Percentiles rank a stretch among this genome's conserved stretches.
Evolutionary conservation across 2,113 vertebrate genomes (phyloP).

Genomic region (Tympanuchus pallidicinctus): DNA sequence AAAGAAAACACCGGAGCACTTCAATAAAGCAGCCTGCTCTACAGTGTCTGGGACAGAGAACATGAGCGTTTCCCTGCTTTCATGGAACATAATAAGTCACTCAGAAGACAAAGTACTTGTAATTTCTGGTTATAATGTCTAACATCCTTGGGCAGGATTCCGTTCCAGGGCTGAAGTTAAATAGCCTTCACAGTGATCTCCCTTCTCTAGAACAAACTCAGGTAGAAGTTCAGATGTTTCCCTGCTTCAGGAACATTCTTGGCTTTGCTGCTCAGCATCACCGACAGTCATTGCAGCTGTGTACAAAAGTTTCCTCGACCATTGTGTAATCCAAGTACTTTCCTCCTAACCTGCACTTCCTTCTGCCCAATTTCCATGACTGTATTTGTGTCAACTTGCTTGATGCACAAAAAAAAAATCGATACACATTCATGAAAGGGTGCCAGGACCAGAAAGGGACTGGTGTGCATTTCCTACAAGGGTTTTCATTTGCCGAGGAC

Average conservation of each 20-base stretch:
- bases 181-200: not conserved
- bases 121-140: slow-evolving; percentile 43
- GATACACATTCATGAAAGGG: not conserved
- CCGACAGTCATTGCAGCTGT: accelerated
- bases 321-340: not conserved
- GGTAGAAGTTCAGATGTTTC: not conserved
- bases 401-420: not conserved
- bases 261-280: not conserved
- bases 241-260: not conserved
- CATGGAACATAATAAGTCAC: slow-evolving; percentile 29
- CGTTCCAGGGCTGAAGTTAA: not conserved
- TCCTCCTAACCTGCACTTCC: not conserved
- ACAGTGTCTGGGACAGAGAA: slow-evolving; percentile 61
- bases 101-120: slow-evolving; percentile 31
- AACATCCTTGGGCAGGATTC: not conserved
- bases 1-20: not conserved
- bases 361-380: not conserved
- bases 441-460: not conserved
- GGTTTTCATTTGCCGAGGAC: not conserved
- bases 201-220: not conserved
- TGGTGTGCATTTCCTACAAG: not conserved
- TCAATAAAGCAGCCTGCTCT: slow-evolving; percentile 51
- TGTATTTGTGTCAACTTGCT: not conserved
- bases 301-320: not conserved
- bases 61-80: slow-evolving; percentile 14